Evolutionary conservation across 2,888 invertebrate genomes (phyloP).

Genomic region (Dynastes grantii): DNA sequence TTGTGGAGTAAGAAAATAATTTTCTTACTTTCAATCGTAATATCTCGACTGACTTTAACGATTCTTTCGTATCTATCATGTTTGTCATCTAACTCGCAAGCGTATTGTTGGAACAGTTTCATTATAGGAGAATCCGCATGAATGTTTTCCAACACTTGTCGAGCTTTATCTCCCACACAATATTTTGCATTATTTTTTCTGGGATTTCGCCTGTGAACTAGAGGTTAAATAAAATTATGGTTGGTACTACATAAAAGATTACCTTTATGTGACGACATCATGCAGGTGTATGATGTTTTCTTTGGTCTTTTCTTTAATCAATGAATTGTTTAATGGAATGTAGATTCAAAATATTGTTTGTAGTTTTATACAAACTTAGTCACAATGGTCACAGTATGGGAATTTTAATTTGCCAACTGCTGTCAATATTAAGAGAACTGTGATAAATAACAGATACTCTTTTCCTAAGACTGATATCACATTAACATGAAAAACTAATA

Average conservation of each 20-base stretch:
- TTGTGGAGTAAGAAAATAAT: slow-evolving; percentile 91
- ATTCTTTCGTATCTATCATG: slow-evolving; percentile 90
- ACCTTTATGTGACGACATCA: slow-evolving; percentile 36
- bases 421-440: no score
- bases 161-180: slow-evolving; percentile 69
- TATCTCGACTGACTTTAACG: slow-evolving; percentile 86
- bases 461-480: no score
- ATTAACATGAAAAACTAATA: no score
- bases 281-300: not conserved
- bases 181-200: slow-evolving; percentile 55
- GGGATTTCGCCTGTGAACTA: slow-evolving; percentile 38
- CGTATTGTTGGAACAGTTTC: slow-evolving; percentile 78
- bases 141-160: slow-evolving; percentile 69
- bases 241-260: not conserved
- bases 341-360: no score
- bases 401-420: no score
- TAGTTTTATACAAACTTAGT: no score
- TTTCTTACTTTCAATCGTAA: slow-evolving; percentile 92
- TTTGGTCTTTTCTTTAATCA: not conserved
- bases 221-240: not conserved
- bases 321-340: not conserved
- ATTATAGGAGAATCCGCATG: slow-evolving; percentile 73
- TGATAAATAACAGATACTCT: no score
- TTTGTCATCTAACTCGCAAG: slow-evolving; percentile 80
- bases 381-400: no score